A percentile compares a stretch with the other conserved stretches of the same genome.
These are phyloP conservation scores for Lophotis ruficrista DNA, from an alignment of 2,113 vertebrate genomes.

Conservation along the genomic window DNA sequence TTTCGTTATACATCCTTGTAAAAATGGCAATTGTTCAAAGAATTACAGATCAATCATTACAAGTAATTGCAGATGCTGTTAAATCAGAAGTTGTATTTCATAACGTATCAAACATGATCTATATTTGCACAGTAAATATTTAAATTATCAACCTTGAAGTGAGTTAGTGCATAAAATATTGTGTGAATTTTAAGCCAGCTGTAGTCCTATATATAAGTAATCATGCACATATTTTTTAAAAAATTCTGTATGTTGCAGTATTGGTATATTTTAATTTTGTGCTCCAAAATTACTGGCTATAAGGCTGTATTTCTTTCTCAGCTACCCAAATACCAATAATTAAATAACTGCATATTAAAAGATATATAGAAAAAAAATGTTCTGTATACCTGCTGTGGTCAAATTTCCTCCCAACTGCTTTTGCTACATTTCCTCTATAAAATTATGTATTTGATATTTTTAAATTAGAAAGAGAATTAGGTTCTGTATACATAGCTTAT, in stretches of 20 bases:
- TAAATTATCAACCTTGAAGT: background rate
- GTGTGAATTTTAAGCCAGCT: conserved; percentile 12
- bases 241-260: background rate
- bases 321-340: background rate
- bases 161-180: conserved; percentile 1
- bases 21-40: conserved; percentile 27
- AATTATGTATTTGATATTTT: background rate
- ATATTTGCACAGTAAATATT: conserved; percentile 39
- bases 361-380: background rate
- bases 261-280: background rate
- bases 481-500: background rate
- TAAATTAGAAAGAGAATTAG: background rate
- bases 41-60: background rate
- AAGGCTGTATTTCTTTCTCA: background rate
- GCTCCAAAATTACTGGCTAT: background rate
- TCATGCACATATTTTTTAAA: background rate
- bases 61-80: conserved; percentile 25
- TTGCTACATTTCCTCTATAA: background rate
- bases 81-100: conserved; percentile 33
- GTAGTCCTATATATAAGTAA: background rate
- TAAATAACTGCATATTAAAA: background rate
- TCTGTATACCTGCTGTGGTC: background rate
- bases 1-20: conserved; percentile 35
- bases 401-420: background rate
- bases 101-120: conserved; percentile 2